phyloP scores from a whole-genome alignment of 2,797 vertebrate genomes.

The Garrulus glandarius region DNA sequence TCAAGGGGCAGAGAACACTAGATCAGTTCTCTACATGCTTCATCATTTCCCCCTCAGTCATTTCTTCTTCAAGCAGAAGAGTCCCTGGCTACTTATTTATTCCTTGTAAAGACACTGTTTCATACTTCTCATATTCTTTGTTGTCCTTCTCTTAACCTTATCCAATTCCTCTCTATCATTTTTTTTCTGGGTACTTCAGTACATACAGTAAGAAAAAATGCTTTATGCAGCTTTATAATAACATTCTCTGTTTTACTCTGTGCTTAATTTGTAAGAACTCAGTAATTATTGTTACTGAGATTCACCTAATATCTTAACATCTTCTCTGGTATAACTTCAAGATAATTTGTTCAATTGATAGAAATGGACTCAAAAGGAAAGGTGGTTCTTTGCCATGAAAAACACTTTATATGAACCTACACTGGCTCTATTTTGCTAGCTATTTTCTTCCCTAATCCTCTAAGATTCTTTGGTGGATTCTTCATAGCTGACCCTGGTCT shows the following conservation, averaged over 20 bases:
- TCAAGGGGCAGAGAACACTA: conserved; percentile 18
- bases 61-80: conserved; percentile 9
- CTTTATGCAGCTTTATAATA: not conserved
- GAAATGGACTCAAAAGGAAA: not conserved
- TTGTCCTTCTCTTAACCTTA: conserved; percentile 1
- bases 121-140: not conserved
- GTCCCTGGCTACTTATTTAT: not conserved
- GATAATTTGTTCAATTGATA: not conserved
- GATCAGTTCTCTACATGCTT: not conserved
- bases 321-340: not conserved
- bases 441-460: not conserved
- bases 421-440: not conserved
- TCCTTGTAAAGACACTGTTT: not conserved
- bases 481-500: not conserved
- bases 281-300: not conserved
- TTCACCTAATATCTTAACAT: not conserved
- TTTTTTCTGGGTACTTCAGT: not conserved
- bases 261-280: not conserved
- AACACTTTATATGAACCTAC: not conserved
- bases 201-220: not conserved
- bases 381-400: not conserved
- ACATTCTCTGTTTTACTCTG: not conserved
- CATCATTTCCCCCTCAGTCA: conserved; percentile 15
- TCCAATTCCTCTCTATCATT: not conserved
- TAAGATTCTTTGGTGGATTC: not conserved